Percentiles rank a stretch among this genome's conserved stretches.
Evolutionary conservation across 2,797 vertebrate genomes (phyloP).

Genomic region (Sphenodon punctatus): DNA sequence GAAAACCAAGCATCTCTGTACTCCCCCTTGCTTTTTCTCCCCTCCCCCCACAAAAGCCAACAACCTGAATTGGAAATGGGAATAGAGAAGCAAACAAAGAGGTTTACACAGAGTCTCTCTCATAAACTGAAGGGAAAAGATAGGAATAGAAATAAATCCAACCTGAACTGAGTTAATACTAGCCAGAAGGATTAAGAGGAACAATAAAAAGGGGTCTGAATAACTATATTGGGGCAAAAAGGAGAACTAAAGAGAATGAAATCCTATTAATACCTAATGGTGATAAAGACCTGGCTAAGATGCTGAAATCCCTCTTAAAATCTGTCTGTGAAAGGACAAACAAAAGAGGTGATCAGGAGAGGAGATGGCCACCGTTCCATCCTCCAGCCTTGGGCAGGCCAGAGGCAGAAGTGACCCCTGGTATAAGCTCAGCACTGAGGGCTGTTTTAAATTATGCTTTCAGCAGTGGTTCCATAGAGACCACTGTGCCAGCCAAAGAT

Average conservation of each 20-base stretch:
- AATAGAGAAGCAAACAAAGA: neutral
- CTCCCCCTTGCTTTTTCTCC: neutral
- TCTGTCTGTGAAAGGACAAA: constrained; percentile 6
- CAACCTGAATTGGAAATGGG: neutral
- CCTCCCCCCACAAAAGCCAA: neutral
- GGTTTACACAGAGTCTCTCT: neutral
- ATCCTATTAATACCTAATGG: neutral
- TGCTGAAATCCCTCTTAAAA: neutral
- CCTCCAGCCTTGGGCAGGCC: neutral
- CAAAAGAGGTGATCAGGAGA: neutral
- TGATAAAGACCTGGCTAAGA: neutral
- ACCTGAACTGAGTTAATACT: neutral
- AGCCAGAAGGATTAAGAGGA: neutral
- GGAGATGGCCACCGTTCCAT: neutral
- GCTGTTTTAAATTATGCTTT: neutral
- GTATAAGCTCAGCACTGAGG: neutral
- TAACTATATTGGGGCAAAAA: neutral
- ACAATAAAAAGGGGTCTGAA: neutral
- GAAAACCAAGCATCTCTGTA: neutral
- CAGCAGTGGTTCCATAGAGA: neutral
- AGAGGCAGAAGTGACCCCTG: neutral
- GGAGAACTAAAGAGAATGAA: neutral
- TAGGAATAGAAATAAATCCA: neutral
- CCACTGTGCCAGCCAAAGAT: neutral
- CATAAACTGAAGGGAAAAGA: neutral